Evolutionary conservation across 1,140 invertebrate species (phyloP).

Genomic region (Nasonia longicornis): DNA sequence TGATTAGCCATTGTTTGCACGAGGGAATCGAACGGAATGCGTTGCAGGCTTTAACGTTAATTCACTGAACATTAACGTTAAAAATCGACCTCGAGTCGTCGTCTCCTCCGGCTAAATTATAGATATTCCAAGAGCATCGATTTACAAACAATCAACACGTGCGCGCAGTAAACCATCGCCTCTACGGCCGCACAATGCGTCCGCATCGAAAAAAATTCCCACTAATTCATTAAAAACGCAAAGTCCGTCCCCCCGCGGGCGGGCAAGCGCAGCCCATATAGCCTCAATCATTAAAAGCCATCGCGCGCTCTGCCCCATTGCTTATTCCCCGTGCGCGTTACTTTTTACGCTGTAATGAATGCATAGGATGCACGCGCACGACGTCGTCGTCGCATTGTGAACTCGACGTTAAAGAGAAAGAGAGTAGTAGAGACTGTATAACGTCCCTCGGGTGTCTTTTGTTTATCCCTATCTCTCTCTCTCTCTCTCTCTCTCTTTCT

Average conservation of each 20-base stretch:
- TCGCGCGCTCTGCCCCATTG: neutral
- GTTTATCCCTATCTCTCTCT: conserved; percentile 10
- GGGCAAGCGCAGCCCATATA: neutral
- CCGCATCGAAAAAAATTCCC: no score
- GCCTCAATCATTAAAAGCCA: neutral
- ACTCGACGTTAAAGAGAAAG: neutral
- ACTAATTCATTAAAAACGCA: neutral
- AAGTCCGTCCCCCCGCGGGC: neutral
- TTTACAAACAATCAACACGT: no score
- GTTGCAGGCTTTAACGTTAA: neutral
- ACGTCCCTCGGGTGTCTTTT: neutral
- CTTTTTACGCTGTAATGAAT: neutral
- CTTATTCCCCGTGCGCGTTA: neutral
- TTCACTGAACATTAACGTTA: neutral
- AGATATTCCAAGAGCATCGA: neutral
- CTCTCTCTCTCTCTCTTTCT: conserved; percentile 8
- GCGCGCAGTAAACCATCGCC: neutral
- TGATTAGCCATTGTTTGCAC: no score
- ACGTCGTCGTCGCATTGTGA: neutral
- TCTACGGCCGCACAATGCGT: no score
- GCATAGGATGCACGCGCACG: neutral
- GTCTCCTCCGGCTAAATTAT: neutral
- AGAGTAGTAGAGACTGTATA: no score
- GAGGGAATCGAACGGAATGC: neutral
- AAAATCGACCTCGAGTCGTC: neutral